These are phyloP conservation scores for Aplysia californica DNA, from an alignment of 1,140 invertebrate genomes.

Conservation along the genomic window DNA sequence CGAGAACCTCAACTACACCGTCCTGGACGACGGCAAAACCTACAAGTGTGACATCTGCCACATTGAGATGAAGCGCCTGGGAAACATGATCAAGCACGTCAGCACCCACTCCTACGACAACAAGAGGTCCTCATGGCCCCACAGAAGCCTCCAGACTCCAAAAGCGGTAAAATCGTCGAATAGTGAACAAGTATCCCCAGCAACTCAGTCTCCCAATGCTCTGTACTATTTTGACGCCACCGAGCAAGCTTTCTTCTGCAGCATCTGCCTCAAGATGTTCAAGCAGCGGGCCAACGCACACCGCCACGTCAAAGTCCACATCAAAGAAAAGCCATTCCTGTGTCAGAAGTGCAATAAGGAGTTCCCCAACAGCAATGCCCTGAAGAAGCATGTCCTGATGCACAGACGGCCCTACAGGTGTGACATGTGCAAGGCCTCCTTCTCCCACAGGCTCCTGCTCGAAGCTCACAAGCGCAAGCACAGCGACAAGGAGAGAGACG, in stretches of 20 bases:
- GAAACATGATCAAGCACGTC: conserved; percentile 30
- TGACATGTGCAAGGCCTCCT: conserved; percentile 1
- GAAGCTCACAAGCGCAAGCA: conserved; percentile 19
- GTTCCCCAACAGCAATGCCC: background rate
- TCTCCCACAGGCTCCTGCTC: conserved; percentile 18
- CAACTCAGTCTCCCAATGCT: background rate
- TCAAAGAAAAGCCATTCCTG: background rate
- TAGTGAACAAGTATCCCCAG: too few species aligned
- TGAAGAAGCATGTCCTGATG: conserved; percentile 11
- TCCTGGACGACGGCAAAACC: conserved; percentile 24
- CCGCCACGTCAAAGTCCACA: conserved; percentile 10
- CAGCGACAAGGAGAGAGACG: background rate
- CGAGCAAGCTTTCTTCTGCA: background rate
- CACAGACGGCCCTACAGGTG: conserved; percentile 23
- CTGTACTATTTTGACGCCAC: conserved; percentile 10
- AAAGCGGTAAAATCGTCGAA: too few species aligned
- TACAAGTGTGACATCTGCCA: conserved; percentile 25
- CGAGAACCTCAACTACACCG: conserved; percentile 18
- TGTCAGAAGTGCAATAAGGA: conserved; percentile 11
- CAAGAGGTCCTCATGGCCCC: background rate
- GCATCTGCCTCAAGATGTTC: conserved; percentile 3
- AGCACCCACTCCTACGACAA: conserved; percentile 9
- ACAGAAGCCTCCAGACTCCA: background rate
- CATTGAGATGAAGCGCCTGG: conserved; percentile 27
- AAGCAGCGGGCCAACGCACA: background rate